Evolutionary conservation across 2,888 invertebrate species (phyloP).

Genomic region (Thereva nobilitata): DNA sequence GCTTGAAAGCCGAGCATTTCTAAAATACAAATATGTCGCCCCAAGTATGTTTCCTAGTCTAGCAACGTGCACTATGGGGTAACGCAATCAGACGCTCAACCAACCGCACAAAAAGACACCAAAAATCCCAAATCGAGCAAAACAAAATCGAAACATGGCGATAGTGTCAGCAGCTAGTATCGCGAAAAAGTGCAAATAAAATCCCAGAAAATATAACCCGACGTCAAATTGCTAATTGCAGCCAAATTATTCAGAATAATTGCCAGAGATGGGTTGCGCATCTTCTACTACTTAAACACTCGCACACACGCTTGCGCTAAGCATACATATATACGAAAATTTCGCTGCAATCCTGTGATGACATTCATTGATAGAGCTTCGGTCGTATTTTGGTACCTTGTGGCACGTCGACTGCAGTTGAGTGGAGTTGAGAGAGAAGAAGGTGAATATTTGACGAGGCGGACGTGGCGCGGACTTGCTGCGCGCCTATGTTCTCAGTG

Average conservation of each 20-base stretch:
- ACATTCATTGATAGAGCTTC: constrained; percentile 34
- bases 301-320: constrained; percentile 5
- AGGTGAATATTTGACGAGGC: background rate
- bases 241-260: constrained; percentile 44
- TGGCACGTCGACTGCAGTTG: constrained; percentile 13
- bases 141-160: constrained; percentile 27
- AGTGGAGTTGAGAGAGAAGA: too few relatives aligned
- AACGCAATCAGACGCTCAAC: constrained; percentile 21
- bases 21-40: constrained; percentile 32
- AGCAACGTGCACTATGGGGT: constrained; percentile 23
- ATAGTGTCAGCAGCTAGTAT: constrained; percentile 25
- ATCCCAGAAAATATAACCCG: constrained; percentile 37
- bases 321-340: constrained; percentile 17
- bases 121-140: constrained; percentile 11
- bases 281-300: background rate
- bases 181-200: constrained; percentile 20
- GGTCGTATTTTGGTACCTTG: constrained; percentile 31
- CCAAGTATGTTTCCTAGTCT: constrained; percentile 12
- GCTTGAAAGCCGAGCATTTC: constrained; percentile 1
- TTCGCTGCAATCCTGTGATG: constrained; percentile 27
- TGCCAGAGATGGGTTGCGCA: constrained; percentile 35
- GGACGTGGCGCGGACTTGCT: background rate
- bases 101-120: constrained; percentile 11
- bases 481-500: background rate
- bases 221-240: constrained; percentile 45